Percentiles rank a stretch among this genome's conserved stretches.
Evolutionary conservation across 1,140 invertebrate species (phyloP).

Genomic region (Lineus longissimus): DNA sequence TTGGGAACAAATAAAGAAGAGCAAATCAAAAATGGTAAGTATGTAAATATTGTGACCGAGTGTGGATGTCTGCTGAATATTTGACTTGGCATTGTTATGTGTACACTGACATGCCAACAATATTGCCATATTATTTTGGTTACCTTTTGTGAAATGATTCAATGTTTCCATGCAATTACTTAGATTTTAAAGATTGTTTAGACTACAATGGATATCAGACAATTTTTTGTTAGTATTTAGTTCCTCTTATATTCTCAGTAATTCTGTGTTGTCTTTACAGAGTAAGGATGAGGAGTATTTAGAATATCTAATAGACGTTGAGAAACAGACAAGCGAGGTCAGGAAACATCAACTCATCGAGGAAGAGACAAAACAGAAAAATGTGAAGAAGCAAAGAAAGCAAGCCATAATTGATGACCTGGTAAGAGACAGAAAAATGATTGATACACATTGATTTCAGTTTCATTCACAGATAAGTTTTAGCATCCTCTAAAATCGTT

Average conservation of each 20-base stretch:
- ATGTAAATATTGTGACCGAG: not conserved
- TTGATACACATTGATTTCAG: too few relatives aligned
- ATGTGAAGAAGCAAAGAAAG: conserved; percentile 77
- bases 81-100: not conserved
- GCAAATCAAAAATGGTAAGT: conserved; percentile 54
- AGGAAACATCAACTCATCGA: conserved; percentile 62
- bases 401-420: conserved; percentile 90
- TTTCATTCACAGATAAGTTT: too few relatives aligned
- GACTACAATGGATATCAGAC: too few relatives aligned
- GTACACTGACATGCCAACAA: not conserved
- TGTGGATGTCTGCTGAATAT: too few relatives aligned
- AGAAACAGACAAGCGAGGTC: conserved; percentile 51
- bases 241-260: too few relatives aligned
- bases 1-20: conserved; percentile 83
- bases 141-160: too few relatives aligned
- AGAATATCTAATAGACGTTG: conserved; percentile 81
- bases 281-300: conserved; percentile 62
- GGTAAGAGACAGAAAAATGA: conserved; percentile 25
- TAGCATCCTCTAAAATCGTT: too few relatives aligned
- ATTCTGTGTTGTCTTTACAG: conserved; percentile 21
- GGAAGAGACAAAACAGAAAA: conserved; percentile 66
- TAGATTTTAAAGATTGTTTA: too few relatives aligned
- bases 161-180: too few relatives aligned
- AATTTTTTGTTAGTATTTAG: not conserved
- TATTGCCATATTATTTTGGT: not conserved